phyloP scores from a whole-genome alignment of 2,797 vertebrate genomes.

The Oreochromis grahami region DNA sequence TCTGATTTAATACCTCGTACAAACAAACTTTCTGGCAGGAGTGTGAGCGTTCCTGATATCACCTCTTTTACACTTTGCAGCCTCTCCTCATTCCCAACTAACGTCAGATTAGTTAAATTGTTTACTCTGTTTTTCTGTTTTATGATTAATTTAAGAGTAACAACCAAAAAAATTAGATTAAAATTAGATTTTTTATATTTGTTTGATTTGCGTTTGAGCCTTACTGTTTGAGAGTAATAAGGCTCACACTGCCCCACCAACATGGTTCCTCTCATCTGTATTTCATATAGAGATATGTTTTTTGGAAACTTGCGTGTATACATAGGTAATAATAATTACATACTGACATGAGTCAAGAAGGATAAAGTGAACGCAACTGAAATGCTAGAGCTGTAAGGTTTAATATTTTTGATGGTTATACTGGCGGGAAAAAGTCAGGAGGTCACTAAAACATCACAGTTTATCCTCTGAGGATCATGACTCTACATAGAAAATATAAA shows the following conservation, averaged over 20 bases:
- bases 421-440: not conserved
- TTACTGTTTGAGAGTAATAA: not conserved
- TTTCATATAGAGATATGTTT: not conserved
- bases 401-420: not conserved
- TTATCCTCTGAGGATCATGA: not conserved
- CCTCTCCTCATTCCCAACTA: not conserved
- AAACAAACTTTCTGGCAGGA: not conserved
- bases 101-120: not conserved
- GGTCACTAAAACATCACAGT: not conserved
- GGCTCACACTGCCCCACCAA: not conserved
- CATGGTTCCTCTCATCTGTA: not conserved
- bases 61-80: not conserved
- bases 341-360: not conserved
- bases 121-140: not conserved
- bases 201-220: not conserved
- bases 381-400: not conserved
- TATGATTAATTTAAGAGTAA: not conserved
- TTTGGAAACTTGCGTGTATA: not conserved
- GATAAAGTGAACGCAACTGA: not conserved
- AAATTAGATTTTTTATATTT: not conserved
- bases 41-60: not conserved
- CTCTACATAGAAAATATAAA: not conserved
- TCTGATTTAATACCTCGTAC: not conserved
- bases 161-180: no score
- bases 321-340: not conserved